These are phyloP conservation scores for Conus ventricosus DNA, from an alignment of 1,140 invertebrate species.

Conservation along the genomic window DNA sequence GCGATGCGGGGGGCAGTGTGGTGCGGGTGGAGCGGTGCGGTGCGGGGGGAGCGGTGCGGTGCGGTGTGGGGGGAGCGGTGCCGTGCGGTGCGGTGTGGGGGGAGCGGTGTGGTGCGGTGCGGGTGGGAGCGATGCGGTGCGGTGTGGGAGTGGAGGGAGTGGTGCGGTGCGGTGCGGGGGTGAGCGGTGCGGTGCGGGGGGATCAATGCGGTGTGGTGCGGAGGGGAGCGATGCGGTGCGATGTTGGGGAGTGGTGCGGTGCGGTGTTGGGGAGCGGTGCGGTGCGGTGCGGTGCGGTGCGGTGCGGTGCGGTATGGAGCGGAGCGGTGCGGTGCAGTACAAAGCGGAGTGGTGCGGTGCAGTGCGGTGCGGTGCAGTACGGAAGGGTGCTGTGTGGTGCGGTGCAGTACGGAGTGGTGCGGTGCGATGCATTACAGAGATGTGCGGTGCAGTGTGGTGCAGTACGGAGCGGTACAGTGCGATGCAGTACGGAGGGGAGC, in stretches of 20 bases:
- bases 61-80: neutral
- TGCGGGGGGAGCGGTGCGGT: slow-evolving; percentile 28
- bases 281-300: neutral
- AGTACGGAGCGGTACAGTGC: no score
- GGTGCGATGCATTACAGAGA: no score
- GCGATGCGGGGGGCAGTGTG: slow-evolving; percentile 35
- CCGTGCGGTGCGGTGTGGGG: neutral
- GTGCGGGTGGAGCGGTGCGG: slow-evolving; percentile 28
- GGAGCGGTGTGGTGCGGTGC: neutral
- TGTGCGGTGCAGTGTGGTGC: no score
- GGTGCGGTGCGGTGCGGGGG: neutral
- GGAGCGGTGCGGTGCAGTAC: neutral
- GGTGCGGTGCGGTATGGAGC: neutral
- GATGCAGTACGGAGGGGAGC: no score
- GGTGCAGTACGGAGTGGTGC: no score
- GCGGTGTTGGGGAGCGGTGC: neutral
- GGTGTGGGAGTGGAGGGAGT: neutral
- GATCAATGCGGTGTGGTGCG: neutral
- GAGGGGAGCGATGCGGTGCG: neutral
- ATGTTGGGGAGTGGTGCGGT: neutral
- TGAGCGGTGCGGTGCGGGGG: neutral
- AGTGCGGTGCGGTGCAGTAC: neutral
- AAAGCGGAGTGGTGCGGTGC: neutral
- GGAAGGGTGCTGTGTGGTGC: neutral
- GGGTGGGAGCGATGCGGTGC: neutral